Percentiles rank a stretch among this genome's conserved stretches.
Conservation (phyloP, 1,140 invertebrate species). For the Sminthurinus signatus region DNA sequence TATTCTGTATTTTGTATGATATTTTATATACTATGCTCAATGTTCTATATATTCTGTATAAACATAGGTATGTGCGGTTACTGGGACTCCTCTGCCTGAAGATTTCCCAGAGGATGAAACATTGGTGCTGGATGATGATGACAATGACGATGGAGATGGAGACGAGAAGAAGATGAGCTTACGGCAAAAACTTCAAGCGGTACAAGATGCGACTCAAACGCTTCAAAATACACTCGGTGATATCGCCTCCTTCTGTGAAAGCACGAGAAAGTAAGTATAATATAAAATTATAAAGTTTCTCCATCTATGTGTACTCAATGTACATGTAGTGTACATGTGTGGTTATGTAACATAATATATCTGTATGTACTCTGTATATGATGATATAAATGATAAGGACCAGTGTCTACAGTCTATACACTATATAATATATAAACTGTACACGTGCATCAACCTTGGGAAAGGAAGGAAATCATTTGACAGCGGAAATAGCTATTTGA, state of each 20-base stretch:
- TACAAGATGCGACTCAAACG: conserved; percentile 89
- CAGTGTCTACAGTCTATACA: background rate
- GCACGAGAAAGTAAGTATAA: conserved; percentile 77
- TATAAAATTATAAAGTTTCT: too few relatives aligned
- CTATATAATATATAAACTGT: too few relatives aligned
- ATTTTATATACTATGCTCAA: too few relatives aligned
- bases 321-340: too few relatives aligned
- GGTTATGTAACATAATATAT: too few relatives aligned
- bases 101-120: conserved; percentile 57
- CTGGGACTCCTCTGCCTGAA: conserved; percentile 48
- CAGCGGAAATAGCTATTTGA: too few relatives aligned
- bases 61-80: conserved; percentile 42
- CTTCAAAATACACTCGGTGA: conserved; percentile 92
- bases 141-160: conserved; percentile 43
- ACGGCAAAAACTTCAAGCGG: conserved; percentile 85
- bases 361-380: too few relatives aligned
- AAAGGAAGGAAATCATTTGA: too few relatives aligned
- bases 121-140: conserved; percentile 41
- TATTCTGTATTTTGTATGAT: too few relatives aligned
- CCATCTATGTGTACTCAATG: too few relatives aligned
- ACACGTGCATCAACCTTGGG: too few relatives aligned
- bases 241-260: conserved; percentile 83
- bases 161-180: conserved; percentile 93
- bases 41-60: too few relatives aligned
- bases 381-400: background rate